Evolutionary conservation across 1,140 invertebrate genomes (phyloP), one percentile per base, ranked within the genome.

Genomic region (Pogonognathellus flavescens): DNA sequence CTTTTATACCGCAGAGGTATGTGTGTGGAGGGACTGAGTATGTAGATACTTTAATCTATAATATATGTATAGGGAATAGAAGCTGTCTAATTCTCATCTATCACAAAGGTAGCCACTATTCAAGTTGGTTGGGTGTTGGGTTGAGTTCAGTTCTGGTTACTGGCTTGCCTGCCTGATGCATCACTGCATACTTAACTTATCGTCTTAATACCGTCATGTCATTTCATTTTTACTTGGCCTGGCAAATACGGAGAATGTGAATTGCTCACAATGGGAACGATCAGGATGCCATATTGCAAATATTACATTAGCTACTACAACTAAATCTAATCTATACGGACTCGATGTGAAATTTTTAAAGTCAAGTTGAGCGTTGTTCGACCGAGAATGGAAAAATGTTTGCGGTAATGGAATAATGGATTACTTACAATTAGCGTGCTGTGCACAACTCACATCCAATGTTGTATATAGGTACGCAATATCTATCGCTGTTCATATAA

Each of bases 231-330:
- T 76, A 50, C 70, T 25, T 49, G 70, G 41, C 70, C 25, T 76
- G 41, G 70, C 70, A 11, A 76, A 76, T 50, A 76, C 70, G 70
- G 25, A 31, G 62, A 76, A 76, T 16, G 70, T 76, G 70, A 76
- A 66, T 66, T 25, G 22, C 62, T 66, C 62, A 66, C 62, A 62
- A 66, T 31, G 62, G 20, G 22, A 49, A 49, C 31, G 66, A 76
- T 49, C 22, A 76, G 41, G 31, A 76, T 76, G 49, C 11, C 70
- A 76, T 76, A 76, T 76, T 76, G 70, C 25, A 76, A 76, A 76
- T 76, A 76, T 57, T 57, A n/a, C 53, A 57, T 57, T 57, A 57
- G 53, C 11, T 2, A 57, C 2, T 4, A 31, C 70, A 16, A n/a
- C 13, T 7, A 76, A 41, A 76, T 50, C 70, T 76, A 41, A 76